Evolutionary conservation across 2,797 vertebrate genomes (phyloP).

Genomic region (Serranus cabrilla): DNA sequence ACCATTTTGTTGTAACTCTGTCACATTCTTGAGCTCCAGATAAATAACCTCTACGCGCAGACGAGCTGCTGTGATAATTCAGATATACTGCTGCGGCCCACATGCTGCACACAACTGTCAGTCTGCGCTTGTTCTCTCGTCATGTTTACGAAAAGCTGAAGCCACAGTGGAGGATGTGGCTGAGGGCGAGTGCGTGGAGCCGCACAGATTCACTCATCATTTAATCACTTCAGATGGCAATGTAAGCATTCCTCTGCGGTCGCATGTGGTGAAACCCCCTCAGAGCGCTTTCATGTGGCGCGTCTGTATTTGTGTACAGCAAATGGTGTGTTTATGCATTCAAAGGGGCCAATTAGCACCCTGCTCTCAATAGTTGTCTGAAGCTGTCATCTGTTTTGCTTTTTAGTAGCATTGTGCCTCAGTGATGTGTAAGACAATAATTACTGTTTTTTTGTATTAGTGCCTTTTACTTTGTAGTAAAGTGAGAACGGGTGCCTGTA

Average conservation of each 20-base stretch:
- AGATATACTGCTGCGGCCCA: constrained; percentile 28
- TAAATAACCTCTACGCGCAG: constrained; percentile 34
- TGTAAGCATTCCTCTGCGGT: constrained; percentile 58
- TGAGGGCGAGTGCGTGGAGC: constrained; percentile 5
- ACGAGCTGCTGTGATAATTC: constrained; percentile 20
- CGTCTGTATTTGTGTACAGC: constrained; percentile 60
- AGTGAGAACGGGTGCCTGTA: constrained; percentile 4
- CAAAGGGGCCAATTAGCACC: constrained; percentile 67
- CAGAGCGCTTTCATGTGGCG: constrained; percentile 69
- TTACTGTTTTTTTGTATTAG: constrained; percentile 49
- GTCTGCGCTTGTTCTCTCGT: constrained; percentile 30
- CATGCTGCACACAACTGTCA: constrained; percentile 48
- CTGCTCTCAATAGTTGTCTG: constrained; percentile 49
- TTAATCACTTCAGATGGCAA: constrained; percentile 39
- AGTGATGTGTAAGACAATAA: constrained; percentile 50
- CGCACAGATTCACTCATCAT: constrained; percentile 54
- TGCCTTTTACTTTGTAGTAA: constrained; percentile 27
- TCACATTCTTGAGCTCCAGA: constrained; percentile 33
- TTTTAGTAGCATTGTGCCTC: constrained; percentile 35
- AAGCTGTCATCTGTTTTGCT: constrained; percentile 65
- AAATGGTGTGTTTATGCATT: constrained; percentile 60
- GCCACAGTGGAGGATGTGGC: constrained; percentile 36
- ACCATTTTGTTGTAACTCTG: constrained; percentile 26
- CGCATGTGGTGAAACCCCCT: constrained; percentile 34
- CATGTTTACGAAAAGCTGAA: constrained; percentile 53